Percentiles rank a stretch among this genome's conserved stretches.
Evolutionary conservation across 2,113 vertebrate genomes (phyloP).

Genomic region (Lamprologus speciosus): DNA sequence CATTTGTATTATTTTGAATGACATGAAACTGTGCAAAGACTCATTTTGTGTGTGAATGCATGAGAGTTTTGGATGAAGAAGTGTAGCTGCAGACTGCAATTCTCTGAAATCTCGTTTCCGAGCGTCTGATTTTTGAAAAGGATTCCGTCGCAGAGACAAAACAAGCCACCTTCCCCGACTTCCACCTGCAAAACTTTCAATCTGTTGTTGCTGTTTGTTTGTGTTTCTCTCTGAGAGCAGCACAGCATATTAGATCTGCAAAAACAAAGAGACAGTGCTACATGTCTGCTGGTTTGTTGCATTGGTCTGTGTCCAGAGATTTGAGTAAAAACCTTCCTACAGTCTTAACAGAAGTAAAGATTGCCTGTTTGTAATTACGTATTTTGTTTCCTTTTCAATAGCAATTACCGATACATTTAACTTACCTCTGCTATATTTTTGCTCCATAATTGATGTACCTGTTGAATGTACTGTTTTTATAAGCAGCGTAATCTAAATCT

Average conservation of each 20-base stretch:
- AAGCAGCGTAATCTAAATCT: conserved; percentile 43
- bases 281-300: not conserved
- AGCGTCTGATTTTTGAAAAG: not conserved
- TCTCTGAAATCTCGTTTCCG: not conserved
- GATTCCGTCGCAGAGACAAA: not conserved
- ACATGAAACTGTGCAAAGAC: conserved; percentile 4
- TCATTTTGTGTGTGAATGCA: not conserved
- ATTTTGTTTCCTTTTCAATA: not conserved
- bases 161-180: not conserved
- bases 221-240: not conserved
- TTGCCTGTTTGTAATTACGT: not conserved
- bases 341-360: not conserved
- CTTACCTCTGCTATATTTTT: conserved; percentile 36
- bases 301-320: not conserved
- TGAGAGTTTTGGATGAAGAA: not conserved
- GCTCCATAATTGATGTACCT: conserved; percentile 39
- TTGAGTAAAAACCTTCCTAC: not conserved
- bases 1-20: conserved; percentile 7
- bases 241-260: not conserved
- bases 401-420: not conserved
- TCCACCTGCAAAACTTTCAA: not conserved
- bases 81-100: not conserved
- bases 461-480: conserved; percentile 68
- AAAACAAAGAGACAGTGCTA: not conserved
- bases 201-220: not conserved